Evolutionary conservation across 2,113 vertebrate genomes (phyloP), one percentile per base, ranked within the genome.

Genomic region (Cromileptes altivelis): DNA sequence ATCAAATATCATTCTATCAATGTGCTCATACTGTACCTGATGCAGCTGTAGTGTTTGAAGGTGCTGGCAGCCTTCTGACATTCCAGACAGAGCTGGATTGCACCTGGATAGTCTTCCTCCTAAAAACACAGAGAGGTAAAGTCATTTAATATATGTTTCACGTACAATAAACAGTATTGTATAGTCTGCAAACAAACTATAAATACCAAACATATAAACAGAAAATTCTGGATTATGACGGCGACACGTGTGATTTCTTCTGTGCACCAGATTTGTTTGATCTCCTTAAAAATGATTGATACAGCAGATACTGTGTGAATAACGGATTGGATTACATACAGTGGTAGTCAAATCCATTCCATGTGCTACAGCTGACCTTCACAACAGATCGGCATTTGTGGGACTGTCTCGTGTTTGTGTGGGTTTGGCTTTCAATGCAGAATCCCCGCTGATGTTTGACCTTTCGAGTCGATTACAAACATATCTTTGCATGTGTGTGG

Each of bases 11-110:
- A 55, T 37, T 58, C 1, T 0, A 21, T 87, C 61, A 76, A 0
- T 65, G 9, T 64, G 60, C 17, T 73, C 50, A 13, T 94, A 52
- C 72, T 60, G 40, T 91, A 99, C 98, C 98, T 99, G 94, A 99
- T 99, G 86, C 98, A 99, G 92, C 97, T 99, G 92, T 99, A 99
- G 95, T 99, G 98, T 94, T 97, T 99, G 92, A 99, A 99, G 75
- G 98, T 99, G 94, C 98, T 99, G 89, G 98, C 98, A 49, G 98
- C 98, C 88, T 99, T 98, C 90, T 99, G 98, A 85, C 98, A 99
- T 91, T 99, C 98, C 91, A 99, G 93, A 79, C 98, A 99, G 57
- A 99, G 94, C 89, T 99, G 98, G 92, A 99, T 99, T 70, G 98
- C 98, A 90, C 98, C 98, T 73, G 98, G 97, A 85, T 99, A 99